Base-by-base conservation (phyloP, 2,113 vertebrate species). In the Motacilla tschutschensis region DNA sequence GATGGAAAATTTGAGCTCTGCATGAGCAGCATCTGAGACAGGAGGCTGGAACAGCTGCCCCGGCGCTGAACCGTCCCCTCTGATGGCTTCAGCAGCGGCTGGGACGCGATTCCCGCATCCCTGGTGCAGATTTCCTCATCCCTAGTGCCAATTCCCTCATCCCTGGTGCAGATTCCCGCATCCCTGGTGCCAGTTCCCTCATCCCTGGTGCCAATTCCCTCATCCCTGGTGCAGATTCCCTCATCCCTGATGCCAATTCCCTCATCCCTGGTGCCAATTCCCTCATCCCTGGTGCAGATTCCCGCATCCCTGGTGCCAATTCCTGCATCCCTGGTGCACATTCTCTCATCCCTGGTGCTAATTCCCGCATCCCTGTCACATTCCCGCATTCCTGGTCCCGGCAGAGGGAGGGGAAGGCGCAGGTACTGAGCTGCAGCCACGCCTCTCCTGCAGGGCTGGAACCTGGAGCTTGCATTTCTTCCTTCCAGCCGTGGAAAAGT, bases 201-300 rank as follows among this genome's bases (percentile, higher is more conserved):
- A 24, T n/a, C 20, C 29, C 40, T n/a, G 59, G 28, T 7, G 65
- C 57, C 0, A 3, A 48, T 66, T 66, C 7, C 60, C 3, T 0
- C 31, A 63, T n/a, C 29, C 29, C 40, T n/a, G 36, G 60, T 16
- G 40, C 22, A 1, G 0, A 80, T 65, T 73, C 53, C 51, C 24
- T 6, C 0, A 0, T 55, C n/a, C 35, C 53, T 11, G 16, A 14
- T 16, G 47, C 14, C 0, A 4, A 46, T 22, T 46, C 44, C 44
- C 11, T 2, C 20, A 46, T 13, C 46, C 24, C 25, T 28, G 48
- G 26, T 10, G 26, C 47, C 3, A 1, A 22, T 48, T 66, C 21
- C 41, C 0, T 0, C 41, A 64, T 44, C 16, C 9, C n/a, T 19
- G 41, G 10, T 43, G 8, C 14, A 0, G 0, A 83, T 72, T 63